These are phyloP conservation scores for Drosophila jambulina DNA, from an alignment of 1,140 invertebrate species.

Conservation along the genomic window DNA sequence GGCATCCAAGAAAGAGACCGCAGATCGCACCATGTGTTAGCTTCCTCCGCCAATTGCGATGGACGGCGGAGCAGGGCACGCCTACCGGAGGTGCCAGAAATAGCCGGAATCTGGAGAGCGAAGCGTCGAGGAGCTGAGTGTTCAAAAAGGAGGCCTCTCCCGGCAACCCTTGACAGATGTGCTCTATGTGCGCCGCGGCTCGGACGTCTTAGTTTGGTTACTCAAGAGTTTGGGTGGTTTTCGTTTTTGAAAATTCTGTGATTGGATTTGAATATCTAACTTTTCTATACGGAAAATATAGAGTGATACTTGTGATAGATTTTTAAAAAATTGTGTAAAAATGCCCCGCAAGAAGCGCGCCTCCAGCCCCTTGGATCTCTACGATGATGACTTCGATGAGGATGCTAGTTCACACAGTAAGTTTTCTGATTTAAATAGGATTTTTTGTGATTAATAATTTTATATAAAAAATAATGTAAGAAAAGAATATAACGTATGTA, in stretches of 20 bases:
- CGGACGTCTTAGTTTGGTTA: conserved; percentile 35
- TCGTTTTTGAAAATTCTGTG: neutral
- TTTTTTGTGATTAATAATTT: neutral
- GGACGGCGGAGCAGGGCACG: conserved; percentile 39
- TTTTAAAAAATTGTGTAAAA: conserved; percentile 16
- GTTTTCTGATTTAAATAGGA: neutral
- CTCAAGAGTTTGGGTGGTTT: neutral
- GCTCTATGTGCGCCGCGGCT: conserved; percentile 39
- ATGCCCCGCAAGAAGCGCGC: conserved; percentile 80
- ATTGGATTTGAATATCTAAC: conserved; percentile 1
- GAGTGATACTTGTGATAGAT: conserved; percentile 21
- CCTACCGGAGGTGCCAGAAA: conserved; percentile 72
- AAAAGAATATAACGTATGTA: too few species aligned
- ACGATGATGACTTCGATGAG: conserved; percentile 82
- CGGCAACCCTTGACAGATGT: conserved; percentile 48
- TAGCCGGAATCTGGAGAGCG: conserved; percentile 46
- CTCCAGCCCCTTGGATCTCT: conserved; percentile 72
- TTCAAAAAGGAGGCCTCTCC: conserved; percentile 64
- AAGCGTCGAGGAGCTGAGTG: conserved; percentile 25
- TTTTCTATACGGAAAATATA: neutral
- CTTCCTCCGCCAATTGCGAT: conserved; percentile 68
- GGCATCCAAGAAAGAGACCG: conserved; percentile 36
- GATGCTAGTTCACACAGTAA: conserved; percentile 79
- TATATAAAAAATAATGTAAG: too few species aligned
- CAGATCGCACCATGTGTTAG: conserved; percentile 75